Percentiles rank a stretch among this genome's conserved stretches.
These are phyloP conservation scores for Monodelphis domestica DNA, from an alignment of 2,797 vertebrate genomes.

Conservation along the genomic window DNA sequence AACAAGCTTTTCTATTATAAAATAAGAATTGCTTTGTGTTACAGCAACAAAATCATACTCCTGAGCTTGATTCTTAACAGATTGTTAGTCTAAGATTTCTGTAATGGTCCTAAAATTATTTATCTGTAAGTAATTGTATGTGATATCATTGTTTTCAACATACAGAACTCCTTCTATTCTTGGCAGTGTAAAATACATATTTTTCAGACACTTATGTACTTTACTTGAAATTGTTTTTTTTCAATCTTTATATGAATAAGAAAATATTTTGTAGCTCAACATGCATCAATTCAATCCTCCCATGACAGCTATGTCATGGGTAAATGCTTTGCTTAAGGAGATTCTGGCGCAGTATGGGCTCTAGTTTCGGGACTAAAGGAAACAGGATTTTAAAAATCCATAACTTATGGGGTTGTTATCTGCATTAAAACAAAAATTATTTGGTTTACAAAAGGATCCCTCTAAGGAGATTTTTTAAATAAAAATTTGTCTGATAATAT, in stretches of 20 bases:
- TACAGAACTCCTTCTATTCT: slow-evolving; percentile 23
- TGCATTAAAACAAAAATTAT: slow-evolving; percentile 39
- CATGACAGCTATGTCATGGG: background rate
- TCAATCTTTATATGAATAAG: slow-evolving; percentile 44
- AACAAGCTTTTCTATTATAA: slow-evolving; percentile 72
- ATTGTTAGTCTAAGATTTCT: slow-evolving; percentile 42
- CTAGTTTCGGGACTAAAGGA: slow-evolving; percentile 45
- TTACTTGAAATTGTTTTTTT: slow-evolving; percentile 56
- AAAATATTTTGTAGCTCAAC: slow-evolving; percentile 39
- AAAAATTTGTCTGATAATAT: background rate
- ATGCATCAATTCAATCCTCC: slow-evolving; percentile 53
- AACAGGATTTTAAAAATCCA: slow-evolving; percentile 54
- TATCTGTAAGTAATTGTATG: slow-evolving; percentile 18
- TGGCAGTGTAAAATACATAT: slow-evolving; percentile 39
- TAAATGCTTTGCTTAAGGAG: slow-evolving; percentile 25
- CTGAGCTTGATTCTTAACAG: slow-evolving; percentile 58
- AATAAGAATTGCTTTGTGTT: slow-evolving; percentile 63
- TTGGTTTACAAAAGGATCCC: slow-evolving; percentile 38
- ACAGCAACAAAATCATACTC: slow-evolving; percentile 79
- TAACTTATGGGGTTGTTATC: slow-evolving; percentile 35
- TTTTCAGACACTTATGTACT: slow-evolving; percentile 55
- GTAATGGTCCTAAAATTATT: slow-evolving; percentile 24
- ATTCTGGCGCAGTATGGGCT: slow-evolving; percentile 44
- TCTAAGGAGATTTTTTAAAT: background rate
- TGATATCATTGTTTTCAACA: slow-evolving; percentile 41